A percentile compares a stretch with the other conserved stretches of the same genome.
phyloP scores from a whole-genome alignment of 2,888 invertebrate genomes.

The Alentia gelatinosa region DNA sequence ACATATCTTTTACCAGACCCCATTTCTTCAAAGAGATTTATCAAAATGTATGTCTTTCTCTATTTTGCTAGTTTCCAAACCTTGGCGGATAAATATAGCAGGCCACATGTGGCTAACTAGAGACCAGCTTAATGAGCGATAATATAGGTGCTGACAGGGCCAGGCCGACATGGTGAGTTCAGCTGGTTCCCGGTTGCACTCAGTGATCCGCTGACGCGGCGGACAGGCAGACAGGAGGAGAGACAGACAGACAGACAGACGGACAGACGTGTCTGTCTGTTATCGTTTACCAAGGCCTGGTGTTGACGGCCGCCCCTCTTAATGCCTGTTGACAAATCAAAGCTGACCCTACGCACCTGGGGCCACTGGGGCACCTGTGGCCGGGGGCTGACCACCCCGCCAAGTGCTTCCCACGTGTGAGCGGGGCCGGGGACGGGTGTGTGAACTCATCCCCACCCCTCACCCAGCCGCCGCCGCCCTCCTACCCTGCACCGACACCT shows the following conservation, averaged over 20 bases:
- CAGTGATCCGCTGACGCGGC: neutral
- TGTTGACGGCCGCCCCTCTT: neutral
- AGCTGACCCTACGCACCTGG: neutral
- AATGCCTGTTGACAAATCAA: conserved; percentile 25
- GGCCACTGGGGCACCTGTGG: neutral
- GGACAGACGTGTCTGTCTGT: too few species aligned
- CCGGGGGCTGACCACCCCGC: neutral
- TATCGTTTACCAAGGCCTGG: neutral
- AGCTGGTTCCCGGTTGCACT: neutral
- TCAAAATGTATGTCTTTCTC: too few species aligned
- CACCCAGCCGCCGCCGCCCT: neutral
- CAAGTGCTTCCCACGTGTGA: neutral
- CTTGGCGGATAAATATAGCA: too few species aligned
- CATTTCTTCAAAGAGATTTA: too few species aligned
- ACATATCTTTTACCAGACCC: too few species aligned
- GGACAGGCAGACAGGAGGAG: neutral
- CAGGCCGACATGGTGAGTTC: neutral
- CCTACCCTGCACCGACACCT: neutral
- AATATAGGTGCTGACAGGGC: neutral
- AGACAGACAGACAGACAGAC: too few species aligned
- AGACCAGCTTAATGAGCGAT: neutral
- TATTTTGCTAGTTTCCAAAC: too few species aligned
- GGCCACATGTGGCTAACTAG: neutral
- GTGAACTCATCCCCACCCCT: neutral
- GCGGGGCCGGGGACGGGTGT: neutral